phyloP scores from a whole-genome alignment of 2,888 invertebrate species.

The Seira ritae region DNA sequence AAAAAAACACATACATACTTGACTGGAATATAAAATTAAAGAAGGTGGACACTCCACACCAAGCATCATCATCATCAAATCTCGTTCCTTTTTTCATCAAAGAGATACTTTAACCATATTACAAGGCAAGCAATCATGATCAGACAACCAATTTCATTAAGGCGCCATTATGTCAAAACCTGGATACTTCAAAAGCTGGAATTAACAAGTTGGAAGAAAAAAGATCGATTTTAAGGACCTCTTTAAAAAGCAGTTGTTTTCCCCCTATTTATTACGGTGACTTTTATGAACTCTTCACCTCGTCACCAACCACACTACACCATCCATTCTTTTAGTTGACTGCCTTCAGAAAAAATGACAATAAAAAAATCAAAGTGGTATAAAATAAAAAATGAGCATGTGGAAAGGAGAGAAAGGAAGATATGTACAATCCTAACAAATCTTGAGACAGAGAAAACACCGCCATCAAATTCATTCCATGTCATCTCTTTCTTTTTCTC shows the following conservation, averaged over 20 bases:
- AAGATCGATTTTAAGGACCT: slow-evolving; percentile 36
- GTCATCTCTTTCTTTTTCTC: slow-evolving; percentile 35
- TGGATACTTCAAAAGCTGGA: slow-evolving; percentile 61
- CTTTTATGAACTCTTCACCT: slow-evolving; percentile 44
- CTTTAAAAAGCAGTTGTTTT: slow-evolving; percentile 36
- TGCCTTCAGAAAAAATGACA: slow-evolving; percentile 49
- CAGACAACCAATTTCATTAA: slow-evolving; percentile 73
- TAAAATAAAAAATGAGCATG: neutral
- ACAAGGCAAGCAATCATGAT: slow-evolving; percentile 71
- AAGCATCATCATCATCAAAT: neutral
- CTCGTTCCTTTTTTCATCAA: slow-evolving; percentile 21
- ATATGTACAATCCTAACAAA: neutral
- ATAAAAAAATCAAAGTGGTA: slow-evolving; percentile 37
- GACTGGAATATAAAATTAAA: slow-evolving; percentile 7
- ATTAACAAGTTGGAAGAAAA: slow-evolving; percentile 57
- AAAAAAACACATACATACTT: slow-evolving; percentile 35
- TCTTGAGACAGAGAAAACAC: slow-evolving; percentile 41
- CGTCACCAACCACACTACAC: slow-evolving; percentile 43
- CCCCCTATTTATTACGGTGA: slow-evolving; percentile 27
- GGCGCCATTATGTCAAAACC: slow-evolving; percentile 73
- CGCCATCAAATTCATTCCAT: slow-evolving; percentile 67
- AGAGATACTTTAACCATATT: slow-evolving; percentile 58
- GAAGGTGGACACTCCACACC: neutral
- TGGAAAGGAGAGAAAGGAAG: no score
- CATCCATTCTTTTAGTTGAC: slow-evolving; percentile 34